These are phyloP conservation scores for Pentalonia nigronervosa DNA, from an alignment of 1,140 invertebrate genomes.

Conservation along the genomic window DNA sequence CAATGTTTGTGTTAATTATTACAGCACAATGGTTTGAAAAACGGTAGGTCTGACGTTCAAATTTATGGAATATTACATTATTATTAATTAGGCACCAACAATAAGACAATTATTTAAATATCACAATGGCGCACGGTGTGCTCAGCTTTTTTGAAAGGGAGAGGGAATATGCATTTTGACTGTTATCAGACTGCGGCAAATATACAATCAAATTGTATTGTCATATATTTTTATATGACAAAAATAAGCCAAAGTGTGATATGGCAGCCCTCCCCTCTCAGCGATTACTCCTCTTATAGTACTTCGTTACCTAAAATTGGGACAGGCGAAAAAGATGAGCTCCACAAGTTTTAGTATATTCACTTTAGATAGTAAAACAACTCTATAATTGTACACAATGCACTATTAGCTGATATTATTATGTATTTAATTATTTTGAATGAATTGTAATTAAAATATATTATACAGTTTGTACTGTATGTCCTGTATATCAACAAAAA, in stretches of 20 bases:
- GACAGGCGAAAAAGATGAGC: not conserved
- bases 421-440: not conserved
- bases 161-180: too few relatives aligned
- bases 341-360: not conserved
- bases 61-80: not conserved
- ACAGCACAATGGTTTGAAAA: not conserved
- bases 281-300: too few relatives aligned
- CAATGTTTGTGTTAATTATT: not conserved
- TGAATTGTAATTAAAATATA: not conserved
- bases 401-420: not conserved
- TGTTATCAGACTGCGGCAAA: too few relatives aligned
- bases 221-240: too few relatives aligned
- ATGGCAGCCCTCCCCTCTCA: too few relatives aligned
- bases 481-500: not conserved
- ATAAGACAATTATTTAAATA: not conserved
- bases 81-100: not conserved
- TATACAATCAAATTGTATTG: too few relatives aligned
- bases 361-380: not conserved
- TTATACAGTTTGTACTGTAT: not conserved
- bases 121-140: not conserved
- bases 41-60: not conserved
- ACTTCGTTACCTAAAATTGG: not conserved
- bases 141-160: too few relatives aligned
- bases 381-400: not conserved
- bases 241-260: too few relatives aligned